Evolutionary conservation across 2,113 vertebrate species (phyloP).

Genomic region (Rafetus swinhoei): DNA sequence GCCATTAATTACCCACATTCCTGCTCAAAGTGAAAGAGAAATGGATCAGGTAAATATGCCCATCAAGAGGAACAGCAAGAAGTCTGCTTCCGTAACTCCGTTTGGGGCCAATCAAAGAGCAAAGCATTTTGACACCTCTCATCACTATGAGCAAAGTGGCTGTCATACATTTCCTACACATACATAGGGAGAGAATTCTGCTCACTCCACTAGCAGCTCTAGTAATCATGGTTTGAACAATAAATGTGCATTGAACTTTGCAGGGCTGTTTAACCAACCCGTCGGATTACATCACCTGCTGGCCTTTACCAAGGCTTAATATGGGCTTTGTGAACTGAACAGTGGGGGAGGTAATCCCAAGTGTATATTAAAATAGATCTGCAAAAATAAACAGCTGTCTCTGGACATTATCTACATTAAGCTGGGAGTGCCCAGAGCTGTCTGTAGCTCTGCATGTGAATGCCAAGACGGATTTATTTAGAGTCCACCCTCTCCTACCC

Average conservation of each 20-base stretch:
- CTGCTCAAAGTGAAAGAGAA: neutral
- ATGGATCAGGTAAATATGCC: neutral
- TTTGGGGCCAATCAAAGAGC: neutral
- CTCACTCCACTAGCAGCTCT: neutral
- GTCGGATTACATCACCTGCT: neutral
- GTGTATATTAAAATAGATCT: neutral
- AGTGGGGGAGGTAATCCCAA: accelerated
- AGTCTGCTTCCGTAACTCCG: accelerated
- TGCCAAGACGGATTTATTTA: neutral
- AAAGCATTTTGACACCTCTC: neutral
- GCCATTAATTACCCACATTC: neutral
- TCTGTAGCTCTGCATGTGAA: neutral
- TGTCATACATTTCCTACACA: neutral
- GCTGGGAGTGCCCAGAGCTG: neutral
- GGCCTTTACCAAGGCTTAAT: neutral
- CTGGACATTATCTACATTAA: neutral
- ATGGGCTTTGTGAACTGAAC: neutral
- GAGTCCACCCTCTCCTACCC: accelerated
- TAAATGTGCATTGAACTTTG: neutral
- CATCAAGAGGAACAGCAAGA: neutral
- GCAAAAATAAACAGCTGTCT: neutral
- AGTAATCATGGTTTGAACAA: accelerated
- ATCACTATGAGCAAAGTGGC: neutral
- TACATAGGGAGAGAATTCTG: neutral
- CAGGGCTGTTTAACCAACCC: accelerated